Conservation (phyloP, 2,113 vertebrate genomes). For the Odocoileus hemionus region DNA sequence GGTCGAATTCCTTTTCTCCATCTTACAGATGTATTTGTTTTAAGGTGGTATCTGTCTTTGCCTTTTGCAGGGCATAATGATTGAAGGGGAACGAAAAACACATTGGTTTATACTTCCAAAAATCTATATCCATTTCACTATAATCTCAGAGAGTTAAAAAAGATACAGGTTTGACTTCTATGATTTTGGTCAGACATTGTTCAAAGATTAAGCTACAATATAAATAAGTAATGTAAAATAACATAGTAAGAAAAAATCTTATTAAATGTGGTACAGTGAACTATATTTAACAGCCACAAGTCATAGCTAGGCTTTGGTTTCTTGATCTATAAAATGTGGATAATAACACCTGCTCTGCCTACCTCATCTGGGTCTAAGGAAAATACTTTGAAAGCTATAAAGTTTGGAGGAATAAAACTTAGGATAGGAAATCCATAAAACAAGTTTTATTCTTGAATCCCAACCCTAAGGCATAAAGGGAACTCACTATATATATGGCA, state of each 20-base stretch:
- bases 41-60: background rate
- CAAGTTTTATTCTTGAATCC: conserved; percentile 5
- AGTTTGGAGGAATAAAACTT: background rate
- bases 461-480: background rate
- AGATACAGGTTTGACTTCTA: background rate
- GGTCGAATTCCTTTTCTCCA: background rate
- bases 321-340: conserved; percentile 17
- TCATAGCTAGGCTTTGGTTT: conserved; percentile 5
- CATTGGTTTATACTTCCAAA: background rate
- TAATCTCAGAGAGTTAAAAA: conserved; percentile 2
- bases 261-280: background rate
- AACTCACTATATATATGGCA: background rate
- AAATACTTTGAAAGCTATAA: conserved; percentile 42
- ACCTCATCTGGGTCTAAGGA: background rate
- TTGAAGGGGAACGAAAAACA: background rate
- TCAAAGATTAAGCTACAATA: conserved; percentile 30
- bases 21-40: background rate
- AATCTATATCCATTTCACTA: background rate
- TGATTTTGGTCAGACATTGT: background rate
- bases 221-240: conserved; percentile 15
- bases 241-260: background rate
- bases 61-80: background rate
- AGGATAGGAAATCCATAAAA: conserved; percentile 22
- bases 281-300: conserved; percentile 31
- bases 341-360: conserved; percentile 41